Evolutionary conservation across 2,888 invertebrate genomes (phyloP).

Genomic region (Latrodectus hesperus): DNA sequence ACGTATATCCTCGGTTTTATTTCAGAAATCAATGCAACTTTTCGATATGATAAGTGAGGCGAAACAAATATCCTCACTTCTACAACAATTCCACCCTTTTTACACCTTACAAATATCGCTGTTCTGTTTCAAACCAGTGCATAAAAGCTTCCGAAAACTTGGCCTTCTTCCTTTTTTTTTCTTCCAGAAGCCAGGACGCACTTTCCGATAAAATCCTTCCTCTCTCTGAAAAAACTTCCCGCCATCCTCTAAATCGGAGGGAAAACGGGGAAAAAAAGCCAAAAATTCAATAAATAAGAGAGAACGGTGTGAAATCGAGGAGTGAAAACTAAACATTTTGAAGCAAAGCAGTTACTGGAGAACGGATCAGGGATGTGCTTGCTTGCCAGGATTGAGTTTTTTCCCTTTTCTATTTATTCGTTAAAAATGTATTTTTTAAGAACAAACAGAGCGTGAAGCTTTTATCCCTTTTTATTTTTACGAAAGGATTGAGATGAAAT

Average conservation of each 20-base stretch:
- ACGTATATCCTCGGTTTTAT: neutral
- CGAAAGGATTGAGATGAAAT: slow-evolving; percentile 17
- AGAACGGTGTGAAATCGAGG: slow-evolving; percentile 52
- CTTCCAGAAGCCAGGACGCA: slow-evolving; percentile 7
- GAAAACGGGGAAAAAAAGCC: slow-evolving; percentile 9
- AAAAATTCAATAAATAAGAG: slow-evolving; percentile 45
- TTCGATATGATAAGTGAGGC: slow-evolving; percentile 39
- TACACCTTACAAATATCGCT: slow-evolving; percentile 15
- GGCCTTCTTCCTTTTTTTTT: slow-evolving; percentile 13
- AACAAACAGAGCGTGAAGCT: slow-evolving; percentile 32
- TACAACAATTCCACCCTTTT: neutral
- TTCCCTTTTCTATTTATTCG: neutral
- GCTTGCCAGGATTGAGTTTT: neutral
- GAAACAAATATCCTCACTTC: slow-evolving; percentile 44
- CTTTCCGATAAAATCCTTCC: slow-evolving; percentile 39
- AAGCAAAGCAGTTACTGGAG: slow-evolving; percentile 26
- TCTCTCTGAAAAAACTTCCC: slow-evolving; percentile 27
- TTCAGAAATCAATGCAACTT: slow-evolving; percentile 22
- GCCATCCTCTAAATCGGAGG: slow-evolving; percentile 44
- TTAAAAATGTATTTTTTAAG: slow-evolving; percentile 16
- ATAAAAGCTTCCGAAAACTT: slow-evolving; percentile 10
- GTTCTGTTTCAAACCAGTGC: slow-evolving; percentile 20
- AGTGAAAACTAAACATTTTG: slow-evolving; percentile 44
- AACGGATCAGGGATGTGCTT: slow-evolving; percentile 40
- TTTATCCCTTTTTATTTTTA: slow-evolving; percentile 25